A percentile compares a stretch with the other conserved stretches of the same genome.
Conservation (phyloP, 2,888 invertebrate species). For the Athetis lepigone region DNA sequence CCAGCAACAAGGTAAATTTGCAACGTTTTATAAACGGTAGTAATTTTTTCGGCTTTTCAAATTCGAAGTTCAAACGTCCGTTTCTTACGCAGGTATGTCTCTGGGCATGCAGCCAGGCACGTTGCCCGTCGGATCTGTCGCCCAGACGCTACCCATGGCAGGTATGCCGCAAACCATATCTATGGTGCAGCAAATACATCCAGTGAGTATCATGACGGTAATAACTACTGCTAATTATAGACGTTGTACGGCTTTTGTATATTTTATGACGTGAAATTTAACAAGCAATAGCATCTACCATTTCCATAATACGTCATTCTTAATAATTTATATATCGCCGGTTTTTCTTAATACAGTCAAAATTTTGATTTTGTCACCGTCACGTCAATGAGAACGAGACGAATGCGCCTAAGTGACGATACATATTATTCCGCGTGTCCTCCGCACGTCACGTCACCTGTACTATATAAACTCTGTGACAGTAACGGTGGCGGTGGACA, state of each 20-base stretch:
- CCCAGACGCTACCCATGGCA: slow-evolving; percentile 86
- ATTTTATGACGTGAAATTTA: slow-evolving; percentile 56
- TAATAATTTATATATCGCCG: too few species aligned
- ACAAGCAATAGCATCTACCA: too few species aligned
- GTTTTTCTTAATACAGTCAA: too few species aligned
- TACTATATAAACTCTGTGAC: too few species aligned
- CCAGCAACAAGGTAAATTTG: slow-evolving; percentile 79
- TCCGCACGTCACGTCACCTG: too few species aligned
- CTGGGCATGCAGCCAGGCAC: slow-evolving; percentile 91
- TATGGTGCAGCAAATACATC: slow-evolving; percentile 91
- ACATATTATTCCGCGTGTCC: too few species aligned
- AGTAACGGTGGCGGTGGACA: too few species aligned
- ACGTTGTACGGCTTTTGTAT: slow-evolving; percentile 24
- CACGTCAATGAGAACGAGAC: too few species aligned
- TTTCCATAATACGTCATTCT: too few species aligned
- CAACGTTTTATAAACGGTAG: neutral
- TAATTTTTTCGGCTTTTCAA: neutral
- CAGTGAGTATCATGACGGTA: slow-evolving; percentile 79
- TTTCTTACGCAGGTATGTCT: slow-evolving; percentile 87
- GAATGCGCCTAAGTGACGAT: too few species aligned
- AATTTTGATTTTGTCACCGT: too few species aligned
- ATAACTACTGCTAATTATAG: slow-evolving; percentile 27
- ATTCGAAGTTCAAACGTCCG: neutral
- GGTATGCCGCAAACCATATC: slow-evolving; percentile 91
- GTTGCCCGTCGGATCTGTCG: slow-evolving; percentile 93